Evolutionary conservation across 2,113 vertebrate genomes (phyloP), one percentile per base, ranked within the genome.

Genomic region (Cepphus grylle): DNA sequence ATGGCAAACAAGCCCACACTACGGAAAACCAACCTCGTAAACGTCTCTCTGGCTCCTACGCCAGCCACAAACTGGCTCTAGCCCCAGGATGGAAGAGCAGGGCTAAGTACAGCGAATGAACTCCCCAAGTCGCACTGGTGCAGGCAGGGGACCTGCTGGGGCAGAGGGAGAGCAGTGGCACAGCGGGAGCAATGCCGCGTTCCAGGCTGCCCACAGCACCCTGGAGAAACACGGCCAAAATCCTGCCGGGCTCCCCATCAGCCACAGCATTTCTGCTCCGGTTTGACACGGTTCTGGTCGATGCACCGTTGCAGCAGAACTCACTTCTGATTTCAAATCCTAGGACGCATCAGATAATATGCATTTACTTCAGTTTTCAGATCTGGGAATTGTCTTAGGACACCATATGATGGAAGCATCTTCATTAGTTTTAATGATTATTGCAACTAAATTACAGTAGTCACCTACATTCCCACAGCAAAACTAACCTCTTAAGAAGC

Each of bases 101-200:
- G 45, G 7, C 36, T 21, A 9, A 40, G 23, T 11, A 32, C 25
- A 29, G 26, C 3, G 32, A 49, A 13, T n/a, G 15, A 2, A 32
- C 45, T 59, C 15, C 22, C 38, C 2, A 2, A 20, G 29, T 17
- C 27, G 4, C 50, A 2, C 0, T 4, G 36, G 40, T 19, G 45
- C 38, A 47, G 53, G 4, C 67, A 45, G 73, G 56, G 5, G 36
- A 71, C 4, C 1, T 3, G 25, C 2, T 4, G 17, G 61, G 74
- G 36, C 62, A 6, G 21, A 12, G 62, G 55, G 25, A 26, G 15
- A 42, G 23, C 1, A 1, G 15, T 4, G 45, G 63, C 61, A 25
- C 49, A 8, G 34, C 0, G 0, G 18, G 0, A 30, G 34, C 1
- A 0, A 49, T 15, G 26, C 10, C 4, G 4, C 0, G 5, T 26